Conservation (phyloP, 2,888 invertebrate species). For the Limnephilus lunatus region DNA sequence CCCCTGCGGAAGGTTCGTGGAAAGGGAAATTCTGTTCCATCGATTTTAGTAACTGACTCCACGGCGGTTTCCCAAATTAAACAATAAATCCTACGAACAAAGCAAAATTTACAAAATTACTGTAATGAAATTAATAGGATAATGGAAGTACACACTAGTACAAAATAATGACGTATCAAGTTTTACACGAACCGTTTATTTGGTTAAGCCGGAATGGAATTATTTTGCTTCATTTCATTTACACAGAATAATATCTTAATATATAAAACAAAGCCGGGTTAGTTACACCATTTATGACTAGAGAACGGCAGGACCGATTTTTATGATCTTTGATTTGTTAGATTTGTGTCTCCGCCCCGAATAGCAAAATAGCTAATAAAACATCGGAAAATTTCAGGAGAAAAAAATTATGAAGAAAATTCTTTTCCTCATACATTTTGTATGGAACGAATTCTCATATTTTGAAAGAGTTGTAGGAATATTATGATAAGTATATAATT, state of each 20-base stretch:
- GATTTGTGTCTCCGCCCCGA: too few species aligned
- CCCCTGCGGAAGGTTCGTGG: background rate
- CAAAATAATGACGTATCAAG: background rate
- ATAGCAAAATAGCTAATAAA: too few species aligned
- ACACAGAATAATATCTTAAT: background rate
- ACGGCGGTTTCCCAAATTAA: background rate
- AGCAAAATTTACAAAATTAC: background rate
- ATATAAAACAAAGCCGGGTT: too few species aligned
- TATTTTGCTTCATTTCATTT: background rate
- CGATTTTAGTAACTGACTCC: conserved; percentile 2
- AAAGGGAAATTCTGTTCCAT: background rate
- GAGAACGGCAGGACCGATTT: too few species aligned
- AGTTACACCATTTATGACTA: too few species aligned
- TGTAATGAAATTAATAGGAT: background rate
- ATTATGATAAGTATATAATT: too few species aligned
- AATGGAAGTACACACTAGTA: background rate
- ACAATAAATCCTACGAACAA: background rate
- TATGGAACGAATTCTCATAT: too few species aligned
- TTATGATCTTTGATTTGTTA: too few species aligned
- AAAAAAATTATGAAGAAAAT: too few species aligned
- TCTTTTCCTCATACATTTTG: too few species aligned
- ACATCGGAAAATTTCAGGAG: too few species aligned
- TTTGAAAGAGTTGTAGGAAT: too few species aligned
- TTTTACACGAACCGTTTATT: background rate
- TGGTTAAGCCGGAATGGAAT: background rate